Conservation (phyloP, 2,888 invertebrate species). For the Gortyna flavago region DNA sequence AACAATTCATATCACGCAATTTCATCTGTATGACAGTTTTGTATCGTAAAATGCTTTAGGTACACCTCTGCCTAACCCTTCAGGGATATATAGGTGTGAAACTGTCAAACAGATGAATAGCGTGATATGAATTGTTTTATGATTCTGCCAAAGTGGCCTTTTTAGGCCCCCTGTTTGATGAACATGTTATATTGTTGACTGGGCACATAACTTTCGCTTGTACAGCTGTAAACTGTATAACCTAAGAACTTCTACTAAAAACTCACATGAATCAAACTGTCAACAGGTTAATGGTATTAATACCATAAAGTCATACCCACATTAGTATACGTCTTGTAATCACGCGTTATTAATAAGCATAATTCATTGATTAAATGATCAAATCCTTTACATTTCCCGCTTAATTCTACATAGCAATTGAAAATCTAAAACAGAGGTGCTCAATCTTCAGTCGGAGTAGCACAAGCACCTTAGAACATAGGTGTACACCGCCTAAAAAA, state of each 20-base stretch:
- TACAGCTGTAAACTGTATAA: background rate
- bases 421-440: slow-evolving; percentile 24
- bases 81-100: too few relatives aligned
- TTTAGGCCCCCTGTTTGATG: too few relatives aligned
- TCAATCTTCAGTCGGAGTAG: slow-evolving; percentile 25
- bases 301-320: slow-evolving; percentile 40
- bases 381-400: slow-evolving; percentile 36
- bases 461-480: background rate
- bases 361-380: slow-evolving; percentile 43
- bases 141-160: too few relatives aligned
- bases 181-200: background rate
- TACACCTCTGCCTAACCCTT: too few relatives aligned
- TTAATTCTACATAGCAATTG: slow-evolving; percentile 29
- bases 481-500: slow-evolving; percentile 23
- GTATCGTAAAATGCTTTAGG: too few relatives aligned
- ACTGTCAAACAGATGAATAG: too few relatives aligned
- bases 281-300: slow-evolving; percentile 35
- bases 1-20: too few relatives aligned
- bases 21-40: too few relatives aligned
- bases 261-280: slow-evolving; percentile 29
- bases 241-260: slow-evolving; percentile 7
- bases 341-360: slow-evolving; percentile 38
- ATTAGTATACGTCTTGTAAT: slow-evolving; percentile 45
- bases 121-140: too few relatives aligned
- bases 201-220: background rate